phyloP scores from a whole-genome alignment of 2,113 vertebrate genomes.

The Bos javanicus region DNA sequence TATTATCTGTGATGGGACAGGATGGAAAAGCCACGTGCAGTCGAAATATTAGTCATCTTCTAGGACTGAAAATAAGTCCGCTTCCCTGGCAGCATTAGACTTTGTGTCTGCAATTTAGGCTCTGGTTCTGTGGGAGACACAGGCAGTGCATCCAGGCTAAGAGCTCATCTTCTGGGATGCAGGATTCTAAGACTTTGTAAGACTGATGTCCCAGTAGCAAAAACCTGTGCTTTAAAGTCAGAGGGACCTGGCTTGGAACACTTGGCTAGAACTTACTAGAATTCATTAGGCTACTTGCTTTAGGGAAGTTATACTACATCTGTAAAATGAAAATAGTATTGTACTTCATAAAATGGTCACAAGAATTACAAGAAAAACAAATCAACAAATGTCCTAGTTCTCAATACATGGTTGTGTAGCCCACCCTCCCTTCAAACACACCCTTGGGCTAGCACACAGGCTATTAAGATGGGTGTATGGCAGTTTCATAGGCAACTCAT shows the following conservation, averaged over 20 bases:
- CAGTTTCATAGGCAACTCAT: background rate
- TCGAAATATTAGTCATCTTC: background rate
- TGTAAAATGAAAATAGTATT: background rate
- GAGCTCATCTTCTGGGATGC: background rate
- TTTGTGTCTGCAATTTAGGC: background rate
- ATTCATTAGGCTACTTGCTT: background rate
- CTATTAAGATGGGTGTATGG: rapidly evolving
- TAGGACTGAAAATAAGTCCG: background rate
- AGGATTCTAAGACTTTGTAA: background rate
- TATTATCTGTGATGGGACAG: background rate
- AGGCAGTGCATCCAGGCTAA: background rate
- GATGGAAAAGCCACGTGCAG: background rate
- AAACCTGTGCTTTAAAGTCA: background rate
- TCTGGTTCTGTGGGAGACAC: background rate
- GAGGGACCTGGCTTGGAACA: background rate
- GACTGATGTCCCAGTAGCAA: background rate
- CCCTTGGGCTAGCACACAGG: rapidly evolving
- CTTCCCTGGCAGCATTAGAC: background rate
- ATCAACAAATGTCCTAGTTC: background rate
- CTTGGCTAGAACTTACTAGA: background rate
- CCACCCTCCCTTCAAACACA: background rate
- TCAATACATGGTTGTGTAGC: background rate
- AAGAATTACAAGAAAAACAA: background rate
- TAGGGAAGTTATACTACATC: background rate
- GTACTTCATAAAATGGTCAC: background rate